phyloP scores from a whole-genome alignment of 2,888 invertebrate species.

The Chelonus formosanus region DNA sequence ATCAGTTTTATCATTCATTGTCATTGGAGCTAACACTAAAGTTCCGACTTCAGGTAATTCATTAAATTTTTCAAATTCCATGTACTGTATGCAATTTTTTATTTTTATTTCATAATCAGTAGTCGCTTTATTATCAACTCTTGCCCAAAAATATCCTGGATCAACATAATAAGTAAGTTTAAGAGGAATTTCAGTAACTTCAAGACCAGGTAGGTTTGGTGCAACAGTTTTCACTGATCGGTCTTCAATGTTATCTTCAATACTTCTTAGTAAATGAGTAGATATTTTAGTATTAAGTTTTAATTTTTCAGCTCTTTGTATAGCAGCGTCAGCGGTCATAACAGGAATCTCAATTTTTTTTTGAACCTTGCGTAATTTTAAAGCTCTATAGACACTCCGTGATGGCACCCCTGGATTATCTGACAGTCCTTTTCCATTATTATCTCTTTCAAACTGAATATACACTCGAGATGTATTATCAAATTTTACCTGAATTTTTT shows the following conservation, averaged over 20 bases:
- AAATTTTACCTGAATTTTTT: constrained; percentile 58
- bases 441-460: constrained; percentile 69
- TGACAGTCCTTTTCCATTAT: constrained; percentile 18
- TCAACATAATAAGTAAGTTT: constrained; percentile 70
- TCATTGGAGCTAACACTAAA: constrained; percentile 70
- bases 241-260: too few relatives aligned
- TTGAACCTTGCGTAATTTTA: constrained; percentile 71
- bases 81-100: background rate
- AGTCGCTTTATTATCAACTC: constrained; percentile 67
- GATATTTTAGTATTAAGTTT: constrained; percentile 33
- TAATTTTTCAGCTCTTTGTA: constrained; percentile 46
- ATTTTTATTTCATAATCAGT: constrained; percentile 46
- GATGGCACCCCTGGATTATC: constrained; percentile 61
- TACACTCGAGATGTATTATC: constrained; percentile 72
- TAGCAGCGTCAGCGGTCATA: constrained; percentile 55
- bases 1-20: constrained; percentile 56
- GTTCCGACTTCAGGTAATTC: constrained; percentile 65
- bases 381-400: constrained; percentile 77
- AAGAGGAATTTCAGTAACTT: constrained; percentile 69
- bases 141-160: constrained; percentile 77
- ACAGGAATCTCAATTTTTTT: constrained; percentile 66
- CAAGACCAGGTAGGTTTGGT: constrained; percentile 70
- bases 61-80: constrained; percentile 36
- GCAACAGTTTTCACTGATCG: constrained; percentile 56
- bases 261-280: constrained; percentile 22